Evolutionary conservation across 1,140 invertebrate genomes (phyloP).

Genomic region (Marisa cornuarietis): DNA sequence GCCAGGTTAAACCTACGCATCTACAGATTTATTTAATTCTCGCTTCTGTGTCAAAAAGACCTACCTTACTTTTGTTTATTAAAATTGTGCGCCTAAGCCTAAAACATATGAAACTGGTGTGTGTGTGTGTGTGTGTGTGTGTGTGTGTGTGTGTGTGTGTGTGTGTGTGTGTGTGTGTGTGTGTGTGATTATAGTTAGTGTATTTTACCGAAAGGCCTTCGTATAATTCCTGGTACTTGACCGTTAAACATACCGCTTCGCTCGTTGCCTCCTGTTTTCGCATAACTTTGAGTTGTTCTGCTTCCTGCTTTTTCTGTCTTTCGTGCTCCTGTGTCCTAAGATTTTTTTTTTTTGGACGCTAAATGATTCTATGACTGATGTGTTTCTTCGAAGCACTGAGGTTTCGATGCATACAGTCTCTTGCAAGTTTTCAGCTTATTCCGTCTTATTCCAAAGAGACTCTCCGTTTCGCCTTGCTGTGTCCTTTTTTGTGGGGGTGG

Average conservation of each 20-base stretch:
- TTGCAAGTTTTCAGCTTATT: not conserved
- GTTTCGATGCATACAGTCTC: not conserved
- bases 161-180: not conserved
- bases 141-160: conserved; percentile 10
- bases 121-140: conserved; percentile 7
- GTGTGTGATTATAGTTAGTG: not conserved
- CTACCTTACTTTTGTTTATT: not conserved
- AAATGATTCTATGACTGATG: not conserved
- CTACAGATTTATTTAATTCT: not conserved
- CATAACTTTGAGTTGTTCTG: no score
- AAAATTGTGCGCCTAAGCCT: conserved; percentile 13
- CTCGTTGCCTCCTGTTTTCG: no score
- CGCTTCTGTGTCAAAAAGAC: not conserved
- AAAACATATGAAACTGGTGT: conserved; percentile 8
- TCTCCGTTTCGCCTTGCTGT: no score
- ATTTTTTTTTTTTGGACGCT: not conserved
- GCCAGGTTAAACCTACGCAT: not conserved
- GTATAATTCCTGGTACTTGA: no score
- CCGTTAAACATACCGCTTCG: no score
- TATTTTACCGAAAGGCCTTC: no score
- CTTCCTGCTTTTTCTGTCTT: no score
- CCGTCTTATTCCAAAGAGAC: no score
- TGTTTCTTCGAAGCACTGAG: not conserved
- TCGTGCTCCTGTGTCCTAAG: no score
- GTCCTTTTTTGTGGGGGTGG: not conserved